Evolutionary conservation across 2,797 vertebrate species (phyloP), one percentile per base, ranked within the genome.

Genomic region (Psittacula echo): DNA sequence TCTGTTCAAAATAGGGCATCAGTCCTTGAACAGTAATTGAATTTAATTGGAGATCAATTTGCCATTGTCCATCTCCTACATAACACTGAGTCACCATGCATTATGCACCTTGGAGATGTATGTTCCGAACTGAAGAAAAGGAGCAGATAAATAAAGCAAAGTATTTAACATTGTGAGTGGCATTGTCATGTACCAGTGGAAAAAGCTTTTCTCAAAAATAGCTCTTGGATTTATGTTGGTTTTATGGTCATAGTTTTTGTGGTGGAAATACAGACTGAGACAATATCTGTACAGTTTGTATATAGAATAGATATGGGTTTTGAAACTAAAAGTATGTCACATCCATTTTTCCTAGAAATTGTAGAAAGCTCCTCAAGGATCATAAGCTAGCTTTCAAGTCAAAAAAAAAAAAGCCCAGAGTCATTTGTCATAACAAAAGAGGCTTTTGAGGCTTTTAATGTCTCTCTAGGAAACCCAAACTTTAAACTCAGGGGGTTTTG

Each of bases 121-220:
- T 50, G 34, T 56, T 91, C 79, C 44, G 83, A 81, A 79, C 2
- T 39, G 67, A 82, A 92, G 48, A 48, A 62, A 95, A 80, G 22
- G 50, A 34, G 77, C 30, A 89, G 20, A 8, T 53, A 89, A 92
- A 93, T 81, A 95, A 95, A 88, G 56, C 34, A 64, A 71, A 74
- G 81, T 13, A 71, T 81, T 91, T 74, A 89, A 58, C 12, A 32
- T 34, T 83, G n/a, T 58, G 83, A 95, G 80, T 32, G 70, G 21
- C 68, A 89, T 77, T 88, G 30, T 41, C 48, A 76, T 44, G 21
- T 34, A 64, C 12, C 87, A 26, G 9, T n/a, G 23, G 50, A 72
- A 89, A 85, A 92, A 71, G 6, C 3, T 44, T 74, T 86, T 65
- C 41, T 58, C 51, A 81, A 34, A 83, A 89, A 68, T 56, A 87